Conservation (phyloP, 2,888 invertebrate species). For the Polydrusus pterygomalis region DNA sequence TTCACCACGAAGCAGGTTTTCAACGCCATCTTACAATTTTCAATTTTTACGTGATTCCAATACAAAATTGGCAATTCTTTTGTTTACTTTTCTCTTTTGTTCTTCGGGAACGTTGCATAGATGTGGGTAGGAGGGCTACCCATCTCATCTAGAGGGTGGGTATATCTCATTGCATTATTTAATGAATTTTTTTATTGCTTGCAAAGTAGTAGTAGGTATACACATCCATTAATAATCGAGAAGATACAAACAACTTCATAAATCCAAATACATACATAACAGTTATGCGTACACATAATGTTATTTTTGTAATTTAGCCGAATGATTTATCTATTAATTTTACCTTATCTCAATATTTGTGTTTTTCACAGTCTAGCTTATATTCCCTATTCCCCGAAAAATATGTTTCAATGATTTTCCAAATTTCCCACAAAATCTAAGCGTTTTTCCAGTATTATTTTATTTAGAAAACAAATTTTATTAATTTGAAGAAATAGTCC, state of each 20-base stretch:
- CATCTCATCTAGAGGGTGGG: no score
- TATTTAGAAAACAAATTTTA: no score
- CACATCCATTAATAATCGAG: background rate
- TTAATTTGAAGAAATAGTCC: no score
- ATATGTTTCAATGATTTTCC: slow-evolving; percentile 6
- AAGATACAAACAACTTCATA: slow-evolving; percentile 2
- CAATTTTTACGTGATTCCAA: slow-evolving; percentile 41
- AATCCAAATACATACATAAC: slow-evolving; percentile 22
- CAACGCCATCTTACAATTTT: slow-evolving; percentile 40
- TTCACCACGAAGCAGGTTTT: slow-evolving; percentile 44
- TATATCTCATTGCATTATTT: background rate
- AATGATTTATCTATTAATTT: slow-evolving; percentile 33
- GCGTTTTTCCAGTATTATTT: no score
- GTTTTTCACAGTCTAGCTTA: slow-evolving; percentile 21
- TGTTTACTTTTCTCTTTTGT: background rate
- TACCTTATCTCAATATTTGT: slow-evolving; percentile 35
- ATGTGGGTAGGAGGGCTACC: no score
- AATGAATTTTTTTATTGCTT: no score
- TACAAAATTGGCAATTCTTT: slow-evolving; percentile 29
- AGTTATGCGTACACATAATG: slow-evolving; percentile 22
- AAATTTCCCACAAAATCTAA: slow-evolving; percentile 9
- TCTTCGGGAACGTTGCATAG: no score
- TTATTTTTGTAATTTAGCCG: slow-evolving; percentile 15
- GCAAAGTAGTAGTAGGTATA: no score
- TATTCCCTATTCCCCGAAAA: slow-evolving; percentile 18